These are phyloP conservation scores for Macrophya annulata DNA, from an alignment of 2,888 invertebrate species.

Conservation along the genomic window DNA sequence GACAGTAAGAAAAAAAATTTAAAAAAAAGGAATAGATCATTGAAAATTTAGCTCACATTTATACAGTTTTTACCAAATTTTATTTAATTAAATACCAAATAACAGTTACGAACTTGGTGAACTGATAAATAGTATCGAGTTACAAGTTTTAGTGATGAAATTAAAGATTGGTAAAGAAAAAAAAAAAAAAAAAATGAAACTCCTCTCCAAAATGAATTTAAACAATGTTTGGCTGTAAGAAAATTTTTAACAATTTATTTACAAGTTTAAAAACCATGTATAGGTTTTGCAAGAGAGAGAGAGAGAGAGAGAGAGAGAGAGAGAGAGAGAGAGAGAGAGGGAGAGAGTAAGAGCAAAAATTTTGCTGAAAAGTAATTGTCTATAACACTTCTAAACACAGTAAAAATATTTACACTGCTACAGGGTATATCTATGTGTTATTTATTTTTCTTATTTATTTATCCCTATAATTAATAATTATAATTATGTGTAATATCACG, in stretches of 20 bases:
- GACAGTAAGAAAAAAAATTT: too few relatives aligned
- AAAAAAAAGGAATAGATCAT: too few relatives aligned
- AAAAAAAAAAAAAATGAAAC: too few relatives aligned
- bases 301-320: too few relatives aligned
- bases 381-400: constrained; percentile 27
- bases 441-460: neutral
- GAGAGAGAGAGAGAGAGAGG: too few relatives aligned
- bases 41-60: too few relatives aligned
- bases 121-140: neutral
- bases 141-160: neutral
- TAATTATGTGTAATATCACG: constrained; percentile 7
- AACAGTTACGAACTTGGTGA: too few relatives aligned
- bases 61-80: neutral
- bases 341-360: neutral
- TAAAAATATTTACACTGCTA: constrained; percentile 17
- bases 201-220: constrained; percentile 22
- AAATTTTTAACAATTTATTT: neutral
- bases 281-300: neutral
- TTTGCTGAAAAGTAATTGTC: neutral
- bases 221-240: neutral
- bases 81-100: too few relatives aligned
- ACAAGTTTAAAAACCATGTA: neutral
- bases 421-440: neutral
- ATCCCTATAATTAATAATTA: neutral
- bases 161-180: neutral